Base-by-base conservation (phyloP, 2,113 vertebrate genomes). In the Passer domesticus region DNA sequence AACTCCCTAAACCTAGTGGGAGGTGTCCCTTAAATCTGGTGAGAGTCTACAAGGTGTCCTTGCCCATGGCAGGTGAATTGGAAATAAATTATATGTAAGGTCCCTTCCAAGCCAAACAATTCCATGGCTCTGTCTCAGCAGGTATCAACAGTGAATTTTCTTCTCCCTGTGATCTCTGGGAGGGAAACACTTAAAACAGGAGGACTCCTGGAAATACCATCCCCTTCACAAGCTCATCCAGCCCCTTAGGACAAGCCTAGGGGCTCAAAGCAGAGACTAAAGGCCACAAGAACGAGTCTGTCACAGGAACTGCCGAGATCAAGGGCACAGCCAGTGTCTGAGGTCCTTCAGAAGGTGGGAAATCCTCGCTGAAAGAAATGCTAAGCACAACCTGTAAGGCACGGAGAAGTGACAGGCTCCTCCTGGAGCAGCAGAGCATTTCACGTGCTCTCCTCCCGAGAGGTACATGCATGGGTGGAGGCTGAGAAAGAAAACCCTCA, bases 401-500 rank as follows among this genome's bases (percentile, higher is more conserved):
- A 64, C 3, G 25, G 81, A 83, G 35, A 73, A 89, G 82, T 46
- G 93, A 94, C 62, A 67, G 6, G 21, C 56, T 58, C 18, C 82
- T 52, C 81, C 68, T 14, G 30, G 23, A 66, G 43, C 24, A 30
- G 75, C 59, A 77, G 75, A 62, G 72, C 19, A 11, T 55, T 94
- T 78, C 94, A 95, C 87, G 16, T 80, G 90, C 44, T 94, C 64
- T 37, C 25, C 15, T 85, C 78, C 47, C 9, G 11, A 92, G 60
- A 93, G 69, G 43, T 39, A 25, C 75, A 66, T 4, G 53, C 59
- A 70, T 95, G 94, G 95, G 95, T 94, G 96, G 95, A 94, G 96
- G 96, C 81, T 96, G 91, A 95, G 95, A 96, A 96, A 94, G 94
- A 91, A 96, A 95, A 87, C 60, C 87, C 89, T 96, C 87, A 93